Conservation (phyloP, 2,888 invertebrate genomes). For the Orthosia cruda region DNA sequence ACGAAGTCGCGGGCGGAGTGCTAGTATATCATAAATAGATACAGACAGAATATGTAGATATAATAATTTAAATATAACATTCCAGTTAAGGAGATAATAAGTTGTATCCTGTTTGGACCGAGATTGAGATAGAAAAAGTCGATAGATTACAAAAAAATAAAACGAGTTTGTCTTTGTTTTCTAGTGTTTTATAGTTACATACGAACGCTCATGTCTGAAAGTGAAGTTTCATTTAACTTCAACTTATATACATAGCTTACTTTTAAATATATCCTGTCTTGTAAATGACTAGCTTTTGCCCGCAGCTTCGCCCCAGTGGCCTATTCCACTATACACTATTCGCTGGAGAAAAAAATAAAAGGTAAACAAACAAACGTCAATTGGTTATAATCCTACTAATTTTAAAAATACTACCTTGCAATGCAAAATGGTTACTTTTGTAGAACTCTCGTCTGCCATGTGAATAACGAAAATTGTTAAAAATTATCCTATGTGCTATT, state of each 20-base stretch:
- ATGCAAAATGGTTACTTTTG: no score
- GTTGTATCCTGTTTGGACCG: constrained; percentile 43
- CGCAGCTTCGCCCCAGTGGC: background rate
- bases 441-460: no score
- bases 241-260: background rate
- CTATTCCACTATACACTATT: background rate
- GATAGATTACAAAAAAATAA: constrained; percentile 31
- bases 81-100: constrained; percentile 33
- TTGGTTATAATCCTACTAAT: no score
- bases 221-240: constrained; percentile 17
- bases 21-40: constrained; percentile 30
- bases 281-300: background rate
- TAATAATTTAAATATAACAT: constrained; percentile 37
- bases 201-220: constrained; percentile 21
- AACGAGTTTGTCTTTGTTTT: constrained; percentile 47
- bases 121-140: constrained; percentile 35
- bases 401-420: no score
- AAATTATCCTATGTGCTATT: no score
- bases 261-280: background rate
- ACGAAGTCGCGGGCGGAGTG: no score
- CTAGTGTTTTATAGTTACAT: background rate
- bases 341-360: no score
- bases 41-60: constrained; percentile 17
- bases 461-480: no score
- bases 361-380: no score